Conservation (phyloP, 2,113 vertebrate species). For the Hucho hucho region DNA sequence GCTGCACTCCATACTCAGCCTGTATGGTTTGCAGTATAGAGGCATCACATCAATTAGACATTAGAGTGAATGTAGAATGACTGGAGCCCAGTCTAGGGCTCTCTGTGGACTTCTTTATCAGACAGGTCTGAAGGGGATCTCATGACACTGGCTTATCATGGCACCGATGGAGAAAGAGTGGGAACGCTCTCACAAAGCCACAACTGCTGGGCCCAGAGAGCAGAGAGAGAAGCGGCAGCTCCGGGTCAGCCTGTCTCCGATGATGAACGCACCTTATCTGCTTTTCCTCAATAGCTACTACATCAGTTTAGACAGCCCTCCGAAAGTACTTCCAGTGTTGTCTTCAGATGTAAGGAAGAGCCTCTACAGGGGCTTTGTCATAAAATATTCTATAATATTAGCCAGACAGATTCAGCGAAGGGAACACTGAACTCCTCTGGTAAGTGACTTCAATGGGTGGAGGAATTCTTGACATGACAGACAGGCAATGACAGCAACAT, state of each 20-base stretch:
- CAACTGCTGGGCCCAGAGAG: neutral
- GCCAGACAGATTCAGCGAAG: too few species aligned
- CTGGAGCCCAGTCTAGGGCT: neutral
- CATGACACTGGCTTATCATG: neutral
- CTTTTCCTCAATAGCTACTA: neutral
- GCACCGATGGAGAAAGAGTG: neutral
- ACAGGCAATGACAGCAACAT: neutral
- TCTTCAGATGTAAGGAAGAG: neutral
- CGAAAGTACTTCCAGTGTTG: neutral
- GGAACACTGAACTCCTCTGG: neutral
- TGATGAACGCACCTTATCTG: neutral
- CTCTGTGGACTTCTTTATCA: neutral
- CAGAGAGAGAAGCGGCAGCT: neutral
- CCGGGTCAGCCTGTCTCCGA: neutral
- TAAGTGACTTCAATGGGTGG: neutral
- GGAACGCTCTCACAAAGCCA: neutral
- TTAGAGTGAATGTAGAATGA: neutral
- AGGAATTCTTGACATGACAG: neutral
- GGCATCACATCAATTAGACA: neutral
- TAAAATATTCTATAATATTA: conserved; percentile 11
- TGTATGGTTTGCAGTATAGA: neutral
- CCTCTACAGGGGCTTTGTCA: neutral
- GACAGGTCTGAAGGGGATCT: neutral
- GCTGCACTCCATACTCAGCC: neutral
- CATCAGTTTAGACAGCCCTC: neutral